Conservation (phyloP, 2,797 vertebrate species). For the Amniataba percoides region DNA sequence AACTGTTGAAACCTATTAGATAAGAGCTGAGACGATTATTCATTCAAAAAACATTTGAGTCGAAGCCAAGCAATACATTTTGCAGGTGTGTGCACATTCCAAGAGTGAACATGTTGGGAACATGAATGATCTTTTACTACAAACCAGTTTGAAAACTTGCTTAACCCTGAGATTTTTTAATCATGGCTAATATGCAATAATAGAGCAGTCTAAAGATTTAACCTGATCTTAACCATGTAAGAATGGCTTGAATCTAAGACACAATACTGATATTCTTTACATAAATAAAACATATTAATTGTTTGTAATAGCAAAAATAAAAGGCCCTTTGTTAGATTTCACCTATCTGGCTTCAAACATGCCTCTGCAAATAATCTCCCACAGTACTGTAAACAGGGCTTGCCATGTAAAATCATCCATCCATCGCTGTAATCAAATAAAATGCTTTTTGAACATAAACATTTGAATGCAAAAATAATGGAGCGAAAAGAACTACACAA, state of each 20-base stretch:
- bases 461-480: constrained; percentile 41
- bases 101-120: background rate
- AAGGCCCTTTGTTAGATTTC: background rate
- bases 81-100: background rate
- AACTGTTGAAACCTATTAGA: background rate
- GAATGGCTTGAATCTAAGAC: background rate
- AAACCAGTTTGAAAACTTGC: background rate
- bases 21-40: background rate
- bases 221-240: background rate
- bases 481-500: constrained; percentile 39
- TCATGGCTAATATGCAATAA: background rate
- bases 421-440: constrained; percentile 13
- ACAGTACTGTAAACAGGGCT: background rate
- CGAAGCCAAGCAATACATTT: background rate
- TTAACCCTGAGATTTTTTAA: background rate
- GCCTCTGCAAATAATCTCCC: background rate
- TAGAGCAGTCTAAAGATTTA: background rate
- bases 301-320: background rate
- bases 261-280: background rate
- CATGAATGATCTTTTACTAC: background rate
- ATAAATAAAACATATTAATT: background rate
- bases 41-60: background rate
- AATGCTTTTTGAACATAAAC: constrained; percentile 24
- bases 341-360: background rate
- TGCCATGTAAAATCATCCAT: constrained; percentile 9